These are phyloP conservation scores for Myotis daubentonii DNA, from an alignment of 2,797 vertebrate species.

Conservation along the genomic window DNA sequence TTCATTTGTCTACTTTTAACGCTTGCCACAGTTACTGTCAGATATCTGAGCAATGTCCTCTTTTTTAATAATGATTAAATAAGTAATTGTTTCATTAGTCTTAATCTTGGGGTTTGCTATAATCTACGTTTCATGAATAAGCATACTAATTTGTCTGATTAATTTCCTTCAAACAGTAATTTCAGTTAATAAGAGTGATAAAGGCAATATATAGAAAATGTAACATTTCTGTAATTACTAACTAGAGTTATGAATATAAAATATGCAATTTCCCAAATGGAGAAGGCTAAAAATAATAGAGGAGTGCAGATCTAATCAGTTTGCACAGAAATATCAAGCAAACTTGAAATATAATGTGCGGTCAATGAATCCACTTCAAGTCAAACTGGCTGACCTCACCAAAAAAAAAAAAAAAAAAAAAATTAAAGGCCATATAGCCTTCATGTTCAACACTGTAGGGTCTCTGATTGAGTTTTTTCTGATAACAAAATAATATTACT, in stretches of 20 bases:
- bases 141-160: constrained; percentile 67
- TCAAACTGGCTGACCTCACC: constrained; percentile 43
- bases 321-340: constrained; percentile 61
- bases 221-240: constrained; percentile 60
- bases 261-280: constrained; percentile 60
- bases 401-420: background rate
- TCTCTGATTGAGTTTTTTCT: constrained; percentile 8
- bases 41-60: constrained; percentile 67
- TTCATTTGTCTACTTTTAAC: constrained; percentile 67
- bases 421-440: background rate
- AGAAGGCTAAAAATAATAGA: constrained; percentile 55
- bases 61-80: constrained; percentile 78
- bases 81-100: constrained; percentile 81
- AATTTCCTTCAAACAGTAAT: constrained; percentile 63
- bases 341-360: constrained; percentile 55
- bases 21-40: constrained; percentile 61
- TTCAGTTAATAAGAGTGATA: constrained; percentile 75
- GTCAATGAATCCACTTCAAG: constrained; percentile 36
- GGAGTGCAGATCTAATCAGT: constrained; percentile 30
- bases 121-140: constrained; percentile 71
- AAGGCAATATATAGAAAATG: constrained; percentile 71
- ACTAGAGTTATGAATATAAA: constrained; percentile 71
- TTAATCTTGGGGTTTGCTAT: constrained; percentile 64
- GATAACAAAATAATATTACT: constrained; percentile 58
- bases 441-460: constrained; percentile 38